These are phyloP conservation scores for Urophycis tenuis DNA, from an alignment of 2,797 vertebrate genomes.

Conservation along the genomic window DNA sequence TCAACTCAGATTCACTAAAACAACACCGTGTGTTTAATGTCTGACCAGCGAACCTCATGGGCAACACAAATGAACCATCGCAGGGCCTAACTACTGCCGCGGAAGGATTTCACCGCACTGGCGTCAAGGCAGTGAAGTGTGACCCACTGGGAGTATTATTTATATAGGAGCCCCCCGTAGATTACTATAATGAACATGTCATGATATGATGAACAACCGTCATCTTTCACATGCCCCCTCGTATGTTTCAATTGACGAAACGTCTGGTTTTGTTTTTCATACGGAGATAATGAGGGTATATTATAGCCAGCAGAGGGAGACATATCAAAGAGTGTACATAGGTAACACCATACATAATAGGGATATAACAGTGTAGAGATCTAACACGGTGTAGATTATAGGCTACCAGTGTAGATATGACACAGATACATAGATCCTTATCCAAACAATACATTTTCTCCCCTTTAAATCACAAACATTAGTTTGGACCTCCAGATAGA, in stretches of 20 bases:
- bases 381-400: too few species aligned
- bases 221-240: too few species aligned
- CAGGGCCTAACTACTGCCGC: conserved; percentile 49
- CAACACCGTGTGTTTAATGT: neutral
- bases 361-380: too few species aligned
- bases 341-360: too few species aligned
- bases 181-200: neutral
- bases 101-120: conserved; percentile 53
- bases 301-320: neutral
- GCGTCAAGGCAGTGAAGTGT: conserved; percentile 1
- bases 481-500: too few species aligned
- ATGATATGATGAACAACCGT: too few species aligned
- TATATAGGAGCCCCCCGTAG: neutral
- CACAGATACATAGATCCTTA: too few species aligned
- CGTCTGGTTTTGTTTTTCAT: neutral
- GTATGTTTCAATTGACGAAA: too few species aligned
- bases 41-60: neutral
- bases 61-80: too few species aligned
- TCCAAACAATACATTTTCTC: too few species aligned
- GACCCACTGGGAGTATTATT: neutral
- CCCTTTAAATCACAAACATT: too few species aligned
- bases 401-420: too few species aligned
- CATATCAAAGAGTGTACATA: neutral
- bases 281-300: neutral
- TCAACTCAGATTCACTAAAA: neutral